Evolutionary conservation across 1,140 invertebrate genomes (phyloP), one percentile per base, ranked within the genome.

Genomic region (Battus philenor): DNA sequence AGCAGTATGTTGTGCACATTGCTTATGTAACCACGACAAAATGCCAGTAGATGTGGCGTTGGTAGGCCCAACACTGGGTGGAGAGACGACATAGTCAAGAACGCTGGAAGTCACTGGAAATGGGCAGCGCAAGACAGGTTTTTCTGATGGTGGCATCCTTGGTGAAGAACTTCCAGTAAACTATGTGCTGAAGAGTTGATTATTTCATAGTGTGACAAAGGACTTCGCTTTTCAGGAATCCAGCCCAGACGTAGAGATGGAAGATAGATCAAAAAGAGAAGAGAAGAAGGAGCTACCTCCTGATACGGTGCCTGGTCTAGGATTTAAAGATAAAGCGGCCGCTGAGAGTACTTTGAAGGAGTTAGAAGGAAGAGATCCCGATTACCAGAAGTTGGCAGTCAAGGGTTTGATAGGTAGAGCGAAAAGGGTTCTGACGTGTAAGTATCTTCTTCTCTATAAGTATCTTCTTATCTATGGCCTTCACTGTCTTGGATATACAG

Each of bases 361-460:
- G 66, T 71, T 91, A 43, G 87, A 90, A 59, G 90, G 89, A 1
- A 72, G 90, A 22, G 90, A 91, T 80, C 90, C 90, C 1, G 90
- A 91, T 44, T 91, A 91, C 65, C 90, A 91, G 68, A 87, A 86
- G 55, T 57, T 91, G 38, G 90, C 90, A 0, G 78, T 91, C 9
- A 90, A 90, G 61, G 90, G 90, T 3, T 69, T 91, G 1, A 87
- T 91, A 32, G 89, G 90, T 1, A 82, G 90, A 33, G 90, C 90
- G 0, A 91, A 91, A 55, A 78, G 90, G 17, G 89, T 90, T 4
- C 67, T 91, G 1, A 89, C 88, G 17, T 81, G 88, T 89, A 58
- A 86, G 86, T 71, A 29, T 29, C n/a, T n/a, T n/a, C n/a, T n/a
- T n/a, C n/a, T n/a, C n/a, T n/a, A n/a, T n/a, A n/a, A n/a, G n/a